These are phyloP conservation scores for Teleogryllus oceanicus DNA, from an alignment of 2,888 invertebrate genomes.

Conservation along the genomic window DNA sequence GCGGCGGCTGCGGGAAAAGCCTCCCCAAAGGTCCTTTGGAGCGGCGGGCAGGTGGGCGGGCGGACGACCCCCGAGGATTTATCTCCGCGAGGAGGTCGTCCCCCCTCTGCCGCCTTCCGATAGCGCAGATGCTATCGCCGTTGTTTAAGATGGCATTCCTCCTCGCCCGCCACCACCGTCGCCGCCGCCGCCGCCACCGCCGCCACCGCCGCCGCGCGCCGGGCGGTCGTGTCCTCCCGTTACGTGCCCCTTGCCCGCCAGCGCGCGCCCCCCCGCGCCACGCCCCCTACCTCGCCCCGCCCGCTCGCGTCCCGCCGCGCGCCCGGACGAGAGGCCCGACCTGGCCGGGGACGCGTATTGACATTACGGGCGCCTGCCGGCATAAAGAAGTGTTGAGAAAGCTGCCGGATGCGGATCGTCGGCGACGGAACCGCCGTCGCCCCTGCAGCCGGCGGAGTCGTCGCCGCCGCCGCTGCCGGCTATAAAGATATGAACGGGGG, in stretches of 20 bases:
- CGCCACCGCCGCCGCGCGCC: not conserved
- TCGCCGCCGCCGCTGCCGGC: no score
- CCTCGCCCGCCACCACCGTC: not conserved
- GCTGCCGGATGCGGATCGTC: slow-evolving; percentile 18
- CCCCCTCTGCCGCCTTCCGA: not conserved
- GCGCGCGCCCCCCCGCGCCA: not conserved
- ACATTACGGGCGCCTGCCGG: slow-evolving; percentile 11
- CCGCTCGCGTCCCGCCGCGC: not conserved
- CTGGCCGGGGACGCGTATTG: not conserved
- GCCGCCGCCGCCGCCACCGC: not conserved
- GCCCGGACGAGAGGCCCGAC: not conserved
- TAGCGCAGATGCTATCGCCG: slow-evolving; percentile 18
- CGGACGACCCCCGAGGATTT: slow-evolving; percentile 3
- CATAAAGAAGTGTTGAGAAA: not conserved
- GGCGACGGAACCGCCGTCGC: not conserved
- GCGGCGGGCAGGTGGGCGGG: not conserved
- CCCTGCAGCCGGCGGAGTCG: no score
- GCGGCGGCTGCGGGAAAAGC: not conserved
- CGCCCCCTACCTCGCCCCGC: not conserved
- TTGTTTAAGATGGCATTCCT: slow-evolving; percentile 11
- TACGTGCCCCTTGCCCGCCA: not conserved
- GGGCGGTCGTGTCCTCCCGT: slow-evolving; percentile 18
- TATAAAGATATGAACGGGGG: no score
- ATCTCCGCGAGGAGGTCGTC: not conserved
- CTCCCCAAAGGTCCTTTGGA: no score